Evolutionary conservation across 2,113 vertebrate species (phyloP), one percentile per base, ranked within the genome.

Genomic region (Gnathonemus longibarbis): DNA sequence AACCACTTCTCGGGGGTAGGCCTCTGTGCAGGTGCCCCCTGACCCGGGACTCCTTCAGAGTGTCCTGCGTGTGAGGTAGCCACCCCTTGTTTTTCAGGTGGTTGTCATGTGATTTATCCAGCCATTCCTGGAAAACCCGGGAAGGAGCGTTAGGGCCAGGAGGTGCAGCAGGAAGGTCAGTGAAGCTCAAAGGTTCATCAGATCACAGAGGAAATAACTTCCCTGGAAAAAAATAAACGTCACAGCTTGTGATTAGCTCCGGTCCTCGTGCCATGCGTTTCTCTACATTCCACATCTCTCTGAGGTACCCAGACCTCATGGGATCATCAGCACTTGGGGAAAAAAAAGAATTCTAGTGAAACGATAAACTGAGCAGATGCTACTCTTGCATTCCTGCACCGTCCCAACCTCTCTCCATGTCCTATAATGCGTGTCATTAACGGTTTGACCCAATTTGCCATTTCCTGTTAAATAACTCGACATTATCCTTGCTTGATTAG

Each of bases 31-130:
- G 52, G n/a, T 58, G 62, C n/a, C 42, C 46, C 0, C 84, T 88
- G 19, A 53, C 17, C n/a, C 50, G 21, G 24, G 87, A 15, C 46
- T 95, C 94, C 88, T 94, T 95, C 7, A 92, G 27, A 0, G 89
- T 35, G 53, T 93, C 93, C 91, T 93, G 96, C 90, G 88, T 3
- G 0, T 95, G 92, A 88, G 90, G 53, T 0, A 0, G 70, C 66
- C 1, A 92, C 15, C 35, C 91, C 87, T 91, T 92, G 91, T 93
- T 95, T 91, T 94, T 95, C 83, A 93, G 83, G 85, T 91, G 91
- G 0, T 89, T 91, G 46, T 90, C 91, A 91, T 93, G 93, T 46
- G 93, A 91, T n/a, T 90, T 91, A 91, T 94, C 92, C 19, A 91
- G 90, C 88, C 66, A 92, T 84, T 42, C 88, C 92, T 93, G 84